These are phyloP conservation scores for Borostomias antarcticus DNA, from an alignment of 2,797 vertebrate species.

Conservation along the genomic window DNA sequence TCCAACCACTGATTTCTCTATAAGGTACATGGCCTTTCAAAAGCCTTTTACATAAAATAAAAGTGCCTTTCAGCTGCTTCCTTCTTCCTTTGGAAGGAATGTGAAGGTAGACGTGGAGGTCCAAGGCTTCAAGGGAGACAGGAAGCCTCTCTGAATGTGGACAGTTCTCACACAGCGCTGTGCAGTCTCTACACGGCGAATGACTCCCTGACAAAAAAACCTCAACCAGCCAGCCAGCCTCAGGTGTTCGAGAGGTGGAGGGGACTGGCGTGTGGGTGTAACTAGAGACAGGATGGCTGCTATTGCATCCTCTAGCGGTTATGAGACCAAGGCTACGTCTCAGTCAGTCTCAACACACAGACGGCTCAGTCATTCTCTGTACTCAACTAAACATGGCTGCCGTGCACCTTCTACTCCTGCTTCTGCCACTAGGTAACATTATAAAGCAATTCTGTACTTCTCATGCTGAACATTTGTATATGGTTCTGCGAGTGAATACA, in stretches of 20 bases:
- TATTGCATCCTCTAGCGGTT: background rate
- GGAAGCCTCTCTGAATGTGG: constrained; percentile 26
- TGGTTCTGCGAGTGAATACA: too few species aligned
- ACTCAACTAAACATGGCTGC: constrained; percentile 2
- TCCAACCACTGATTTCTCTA: background rate
- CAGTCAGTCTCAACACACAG: too few species aligned
- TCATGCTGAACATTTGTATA: background rate
- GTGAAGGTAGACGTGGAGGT: background rate
- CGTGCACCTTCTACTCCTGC: background rate
- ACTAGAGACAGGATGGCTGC: too few species aligned
- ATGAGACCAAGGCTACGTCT: background rate
- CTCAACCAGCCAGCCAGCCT: background rate
- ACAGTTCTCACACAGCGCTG: constrained; percentile 34
- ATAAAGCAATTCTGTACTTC: background rate
- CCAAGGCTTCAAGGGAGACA: constrained; percentile 19
- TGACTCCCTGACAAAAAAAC: background rate
- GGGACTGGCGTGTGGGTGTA: too few species aligned
- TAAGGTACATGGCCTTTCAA: background rate
- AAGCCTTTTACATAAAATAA: background rate
- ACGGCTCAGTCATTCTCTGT: too few species aligned
- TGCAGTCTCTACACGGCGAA: constrained; percentile 44
- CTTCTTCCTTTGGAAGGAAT: constrained; percentile 16
- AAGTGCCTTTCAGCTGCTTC: background rate
- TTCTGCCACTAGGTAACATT: background rate
- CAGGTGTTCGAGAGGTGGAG: too few species aligned